phyloP scores from a whole-genome alignment of 2,888 invertebrate genomes.

The Quadriops clusia region DNA sequence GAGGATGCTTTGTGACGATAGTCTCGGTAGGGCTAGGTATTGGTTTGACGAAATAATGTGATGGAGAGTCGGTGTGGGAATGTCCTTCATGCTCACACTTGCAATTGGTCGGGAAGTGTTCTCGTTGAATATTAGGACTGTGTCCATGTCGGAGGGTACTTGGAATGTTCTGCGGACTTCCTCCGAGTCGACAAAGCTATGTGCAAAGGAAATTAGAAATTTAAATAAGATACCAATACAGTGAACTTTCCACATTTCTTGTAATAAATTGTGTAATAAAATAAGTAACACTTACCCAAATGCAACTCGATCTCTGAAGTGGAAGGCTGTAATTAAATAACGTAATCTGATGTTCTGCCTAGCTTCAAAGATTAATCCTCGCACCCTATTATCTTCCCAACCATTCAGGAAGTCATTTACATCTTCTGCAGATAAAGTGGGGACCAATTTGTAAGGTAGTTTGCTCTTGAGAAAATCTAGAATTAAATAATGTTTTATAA shows the following conservation, averaged over 20 bases:
- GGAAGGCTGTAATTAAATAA: conserved; percentile 80
- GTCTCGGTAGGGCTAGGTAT: conserved; percentile 73
- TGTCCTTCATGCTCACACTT: conserved; percentile 79
- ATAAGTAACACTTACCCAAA: conserved; percentile 58
- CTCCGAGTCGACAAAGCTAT: conserved; percentile 59
- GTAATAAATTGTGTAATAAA: conserved; percentile 2
- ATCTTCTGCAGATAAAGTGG: conserved; percentile 56
- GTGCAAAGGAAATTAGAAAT: too few relatives aligned
- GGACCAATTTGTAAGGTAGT: conserved; percentile 72
- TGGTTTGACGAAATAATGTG: conserved; percentile 84
- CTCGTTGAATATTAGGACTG: conserved; percentile 83
- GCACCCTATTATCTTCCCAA: conserved; percentile 85
- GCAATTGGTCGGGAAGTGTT: conserved; percentile 69
- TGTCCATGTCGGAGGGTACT: conserved; percentile 61
- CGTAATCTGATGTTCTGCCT: conserved; percentile 63
- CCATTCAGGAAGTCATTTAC: conserved; percentile 70
- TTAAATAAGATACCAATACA: background rate
- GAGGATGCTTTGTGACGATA: conserved; percentile 80
- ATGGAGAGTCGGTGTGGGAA: conserved; percentile 75
- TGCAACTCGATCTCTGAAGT: conserved; percentile 71
- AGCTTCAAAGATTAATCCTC: conserved; percentile 80
- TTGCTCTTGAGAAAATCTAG: conserved; percentile 76
- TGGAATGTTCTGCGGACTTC: conserved; percentile 57
- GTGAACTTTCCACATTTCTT: background rate
- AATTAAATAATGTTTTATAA: conserved; percentile 5